These are phyloP conservation scores for Papio anubis DNA, from an alignment of 2,113 vertebrate genomes.

Conservation along the genomic window DNA sequence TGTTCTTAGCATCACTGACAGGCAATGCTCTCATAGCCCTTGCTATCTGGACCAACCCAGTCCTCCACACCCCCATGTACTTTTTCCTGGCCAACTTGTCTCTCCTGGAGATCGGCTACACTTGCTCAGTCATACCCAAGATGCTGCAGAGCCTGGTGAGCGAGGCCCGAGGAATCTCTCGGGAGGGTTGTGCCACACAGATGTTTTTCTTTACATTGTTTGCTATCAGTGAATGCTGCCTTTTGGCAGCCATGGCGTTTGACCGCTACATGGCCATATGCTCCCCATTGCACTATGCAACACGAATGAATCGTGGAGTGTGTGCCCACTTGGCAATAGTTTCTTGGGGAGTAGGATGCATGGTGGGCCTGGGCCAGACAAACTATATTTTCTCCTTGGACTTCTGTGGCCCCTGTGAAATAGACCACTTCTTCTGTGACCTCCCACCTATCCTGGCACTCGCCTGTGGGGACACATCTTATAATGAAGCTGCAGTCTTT, in stretches of 20 bases:
- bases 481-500: slow-evolving; percentile 33
- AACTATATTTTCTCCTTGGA: slow-evolving; percentile 67
- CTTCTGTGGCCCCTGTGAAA: slow-evolving; percentile 67
- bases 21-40: slow-evolving; percentile 60
- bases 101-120: slow-evolving; percentile 69
- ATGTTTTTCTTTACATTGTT: slow-evolving; percentile 72
- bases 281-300: slow-evolving; percentile 8
- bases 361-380: slow-evolving; percentile 53
- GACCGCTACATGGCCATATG: too few relatives aligned
- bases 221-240: slow-evolving; percentile 62
- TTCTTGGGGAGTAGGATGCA: slow-evolving; percentile 57
- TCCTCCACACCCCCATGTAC: slow-evolving; percentile 58
- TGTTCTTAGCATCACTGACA: slow-evolving; percentile 42
- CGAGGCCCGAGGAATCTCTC: slow-evolving; percentile 53
- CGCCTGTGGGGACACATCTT: slow-evolving; percentile 58
- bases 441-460: slow-evolving; percentile 66
- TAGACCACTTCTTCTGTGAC: slow-evolving; percentile 76
- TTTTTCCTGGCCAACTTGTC: slow-evolving; percentile 34
- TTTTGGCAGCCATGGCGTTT: slow-evolving; percentile 47
- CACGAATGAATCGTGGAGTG: neutral
- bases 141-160: slow-evolving; percentile 62
- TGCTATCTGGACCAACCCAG: neutral
- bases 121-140: slow-evolving; percentile 56
- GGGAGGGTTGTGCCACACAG: slow-evolving; percentile 57
- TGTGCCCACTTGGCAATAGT: neutral